Percentiles rank a stretch among this genome's conserved stretches.
Evolutionary conservation across 2,797 vertebrate genomes (phyloP).

Genomic region (Poecilia picta): DNA sequence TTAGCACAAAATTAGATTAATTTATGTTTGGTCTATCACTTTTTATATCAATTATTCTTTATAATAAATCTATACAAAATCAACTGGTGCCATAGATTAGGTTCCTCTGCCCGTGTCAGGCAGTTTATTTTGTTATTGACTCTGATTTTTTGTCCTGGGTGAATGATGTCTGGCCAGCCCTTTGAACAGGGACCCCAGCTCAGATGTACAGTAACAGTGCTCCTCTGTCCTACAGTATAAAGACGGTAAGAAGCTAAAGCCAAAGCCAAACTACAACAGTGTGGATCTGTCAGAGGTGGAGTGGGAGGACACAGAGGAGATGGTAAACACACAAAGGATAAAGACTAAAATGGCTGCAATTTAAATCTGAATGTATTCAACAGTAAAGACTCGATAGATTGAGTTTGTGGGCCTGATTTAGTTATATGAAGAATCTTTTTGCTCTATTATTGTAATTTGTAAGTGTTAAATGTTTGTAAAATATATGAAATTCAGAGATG

Average conservation of each 20-base stretch:
- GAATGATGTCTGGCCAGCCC: neutral
- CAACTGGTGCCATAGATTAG: neutral
- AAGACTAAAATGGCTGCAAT: neutral
- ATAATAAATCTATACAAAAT: neutral
- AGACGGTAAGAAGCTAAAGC: slow-evolving; percentile 92
- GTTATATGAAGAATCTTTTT: neutral
- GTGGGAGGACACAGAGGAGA: slow-evolving; percentile 91
- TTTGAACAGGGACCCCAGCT: neutral
- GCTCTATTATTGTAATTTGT: neutral
- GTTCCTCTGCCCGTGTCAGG: neutral
- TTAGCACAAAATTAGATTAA: neutral
- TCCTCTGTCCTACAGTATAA: slow-evolving; percentile 82
- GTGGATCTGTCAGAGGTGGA: slow-evolving; percentile 96
- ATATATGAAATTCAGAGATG: neutral
- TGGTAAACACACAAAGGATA: slow-evolving; percentile 72
- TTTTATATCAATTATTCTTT: neutral
- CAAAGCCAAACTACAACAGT: slow-evolving; percentile 96
- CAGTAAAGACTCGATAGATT: neutral
- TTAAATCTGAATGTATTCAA: neutral
- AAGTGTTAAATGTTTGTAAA: no score
- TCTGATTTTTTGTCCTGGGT: neutral
- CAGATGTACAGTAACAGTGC: slow-evolving; percentile 12
- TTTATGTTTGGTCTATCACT: neutral
- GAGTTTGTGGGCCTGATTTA: neutral
- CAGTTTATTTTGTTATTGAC: neutral